Evolutionary conservation across 2,797 vertebrate genomes (phyloP), one percentile per base, ranked within the genome.

Genomic region (Rhinichthys osculus): DNA sequence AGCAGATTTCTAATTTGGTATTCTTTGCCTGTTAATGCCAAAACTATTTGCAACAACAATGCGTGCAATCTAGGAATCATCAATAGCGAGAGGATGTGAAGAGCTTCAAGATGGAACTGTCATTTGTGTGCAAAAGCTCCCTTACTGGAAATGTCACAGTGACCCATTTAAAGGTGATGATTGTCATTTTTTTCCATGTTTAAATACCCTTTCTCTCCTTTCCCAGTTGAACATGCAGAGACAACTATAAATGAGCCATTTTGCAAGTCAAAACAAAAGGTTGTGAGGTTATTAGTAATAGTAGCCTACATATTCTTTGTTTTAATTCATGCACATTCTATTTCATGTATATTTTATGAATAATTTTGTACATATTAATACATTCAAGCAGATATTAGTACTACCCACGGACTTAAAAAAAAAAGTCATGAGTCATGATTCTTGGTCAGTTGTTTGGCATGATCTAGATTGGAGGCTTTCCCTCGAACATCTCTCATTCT

Each of bases 391-490:
- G 35, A 14, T 23, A 33, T 50, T 14, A 50, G 4, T 50, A 50
- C 14, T 5, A 50, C 14, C 47, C 14, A 50, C 1, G 4, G 44
- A 47, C 44, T 5, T 1, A 14, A 47, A 47, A 44, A 40, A 44
- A 47, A 47, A 90, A 89, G 88, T 82, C 85, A 78, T 90, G 89
- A 90, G 89, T 90, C 89, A 90, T 81, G 57, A 69, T 81, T 85
- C 85, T 89, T 77, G 82, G 73, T 57, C 59, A 72, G 23, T 85
- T 88, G 71, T 90, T 85, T 88, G 89, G 86, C 86, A 73, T 85
- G 66, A 81, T 72, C 47, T 67, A 47, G 71, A 82, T 40, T 77
- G 40, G 33, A 83, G 88, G 85, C 84, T 88, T 90, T 88, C 82
- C 86, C 71, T 82, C 35, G 16, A 88, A 70, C 79, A 73, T 88